Base-by-base conservation (phyloP, 2,797 vertebrate species). In the Tinamus major region DNA sequence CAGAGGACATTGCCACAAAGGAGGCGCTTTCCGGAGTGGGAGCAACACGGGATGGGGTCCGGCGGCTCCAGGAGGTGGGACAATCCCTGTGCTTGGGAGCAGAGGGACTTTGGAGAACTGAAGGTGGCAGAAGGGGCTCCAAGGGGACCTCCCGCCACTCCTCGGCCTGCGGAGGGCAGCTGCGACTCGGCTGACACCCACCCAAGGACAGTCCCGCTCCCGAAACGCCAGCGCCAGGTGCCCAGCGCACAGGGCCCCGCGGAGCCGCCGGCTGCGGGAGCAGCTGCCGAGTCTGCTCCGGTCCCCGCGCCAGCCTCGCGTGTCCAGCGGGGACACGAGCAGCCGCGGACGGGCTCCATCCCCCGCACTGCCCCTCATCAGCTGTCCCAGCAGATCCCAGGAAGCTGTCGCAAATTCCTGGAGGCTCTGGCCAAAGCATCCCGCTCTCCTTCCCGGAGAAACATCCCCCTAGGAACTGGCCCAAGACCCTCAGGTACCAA, bases 231-330 rank as follows among this genome's bases (percentile, higher is more conserved):
- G 20, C 64, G 31, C 31, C 64, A 24, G 18, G 20, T 7, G 13
- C 10, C 44, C 21, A 4, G 31, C 31, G 4, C 6, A 6, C 20
- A 42, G 42, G 41, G 64, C 42, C 46, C 20, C 7, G 42, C 9
- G 33, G 33, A 26, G 20, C 51, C 59, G 14, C 17, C 11, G 1
- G 33, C 61, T 10, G 0, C 0, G 51, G 48, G n/a, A 70, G 53
- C 51, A 51, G 75, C 76, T 46, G 41, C 46, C 3, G 2, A 31
- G 42, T 9, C 5, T 29, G 37, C n/a, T 74, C 56, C 26, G 1
- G 1, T 37, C 41, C 75, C 39, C 0, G 0, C 0, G 1, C 44
- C 33, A 31, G 4, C 20, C 16, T 33, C 42, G 44, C 2, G 0
- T 10, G 63, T 41, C n/a, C 14, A 29, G 62, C 7, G 48, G 33